Evolutionary conservation across 2,113 vertebrate species (phyloP), one percentile per base, ranked within the genome.

Genomic region (Serinus canaria): DNA sequence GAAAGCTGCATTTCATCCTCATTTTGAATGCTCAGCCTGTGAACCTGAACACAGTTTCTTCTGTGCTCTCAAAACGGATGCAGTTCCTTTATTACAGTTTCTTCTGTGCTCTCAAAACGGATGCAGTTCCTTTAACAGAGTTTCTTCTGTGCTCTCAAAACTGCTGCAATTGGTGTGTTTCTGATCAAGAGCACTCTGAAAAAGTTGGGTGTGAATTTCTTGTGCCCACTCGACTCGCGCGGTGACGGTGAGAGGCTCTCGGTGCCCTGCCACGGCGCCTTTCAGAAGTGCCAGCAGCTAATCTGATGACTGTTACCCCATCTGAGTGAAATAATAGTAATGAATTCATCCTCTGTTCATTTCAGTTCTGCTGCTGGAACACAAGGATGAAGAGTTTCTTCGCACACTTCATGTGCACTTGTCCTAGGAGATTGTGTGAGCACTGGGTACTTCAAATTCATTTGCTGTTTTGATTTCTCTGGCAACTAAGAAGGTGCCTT

Each of bases 381-480:
- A 37, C 52, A 55, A 18, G 78, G 41, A 73, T 60, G 35, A 88
- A 78, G 90, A 67, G 52, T 90, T 94, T 67, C 60, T 68, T 73
- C 24, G 2, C 27, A 56, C 24, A 56, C 72, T 94, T 75, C 77
- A 49, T 70, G 39, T 53, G 55, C 41, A 70, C 67, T 91, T 89
- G 80, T 92, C 68, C 68, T 95, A 41, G 44, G 86, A 95, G 81
- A 88, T 39, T 64, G 52, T n/a, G 58, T 0, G 1, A 84, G 39
- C 31, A 23, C 80, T 41, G 60, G 43, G 63, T 83, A 62, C 84
- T 95, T 94, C 86, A 96, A 75, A 92, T 87, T 95, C 88, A 90
- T 93, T 95, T 90, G 64, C 93, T 94, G 79, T 90, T 94, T 96
- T 91, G 81, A 89, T 96, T 95, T 96, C 95, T 94, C 83, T 95